A percentile compares a stretch with the other conserved stretches of the same genome.
Evolutionary conservation across 2,797 vertebrate genomes (phyloP).

Genomic region (Aphelocoma californica): DNA sequence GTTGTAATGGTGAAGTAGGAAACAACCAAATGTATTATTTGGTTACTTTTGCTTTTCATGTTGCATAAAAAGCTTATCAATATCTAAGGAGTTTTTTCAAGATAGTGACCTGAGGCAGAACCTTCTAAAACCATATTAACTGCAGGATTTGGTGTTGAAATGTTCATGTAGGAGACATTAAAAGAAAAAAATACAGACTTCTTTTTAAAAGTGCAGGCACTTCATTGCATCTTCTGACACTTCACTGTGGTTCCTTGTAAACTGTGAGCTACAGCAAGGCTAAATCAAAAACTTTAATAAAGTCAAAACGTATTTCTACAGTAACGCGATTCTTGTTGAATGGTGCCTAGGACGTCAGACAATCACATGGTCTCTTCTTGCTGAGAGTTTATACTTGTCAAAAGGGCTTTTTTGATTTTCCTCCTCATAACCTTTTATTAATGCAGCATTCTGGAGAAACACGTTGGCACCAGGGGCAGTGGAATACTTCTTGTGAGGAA

Average conservation of each 20-base stretch:
- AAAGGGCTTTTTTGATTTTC: background rate
- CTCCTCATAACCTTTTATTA: background rate
- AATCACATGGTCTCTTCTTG: background rate
- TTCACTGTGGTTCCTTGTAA: background rate
- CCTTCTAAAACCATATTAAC: background rate
- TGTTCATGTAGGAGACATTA: background rate
- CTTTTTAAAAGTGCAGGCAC: background rate
- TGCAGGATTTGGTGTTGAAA: background rate
- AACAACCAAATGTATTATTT: background rate
- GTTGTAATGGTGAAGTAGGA: background rate
- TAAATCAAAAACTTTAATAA: background rate
- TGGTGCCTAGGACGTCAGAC: background rate
- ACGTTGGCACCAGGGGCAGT: background rate
- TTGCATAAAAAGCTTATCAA: constrained; percentile 38
- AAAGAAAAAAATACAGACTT: background rate
- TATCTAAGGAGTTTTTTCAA: background rate
- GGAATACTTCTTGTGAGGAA: background rate
- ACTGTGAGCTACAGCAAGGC: background rate
- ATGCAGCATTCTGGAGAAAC: background rate
- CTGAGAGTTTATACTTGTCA: background rate
- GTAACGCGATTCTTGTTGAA: background rate
- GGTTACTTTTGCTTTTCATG: background rate
- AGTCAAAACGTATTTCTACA: background rate
- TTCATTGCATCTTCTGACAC: background rate
- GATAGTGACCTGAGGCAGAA: background rate